Evolutionary conservation across 2,113 vertebrate species (phyloP).

Genomic region (Willisornis vidua): DNA sequence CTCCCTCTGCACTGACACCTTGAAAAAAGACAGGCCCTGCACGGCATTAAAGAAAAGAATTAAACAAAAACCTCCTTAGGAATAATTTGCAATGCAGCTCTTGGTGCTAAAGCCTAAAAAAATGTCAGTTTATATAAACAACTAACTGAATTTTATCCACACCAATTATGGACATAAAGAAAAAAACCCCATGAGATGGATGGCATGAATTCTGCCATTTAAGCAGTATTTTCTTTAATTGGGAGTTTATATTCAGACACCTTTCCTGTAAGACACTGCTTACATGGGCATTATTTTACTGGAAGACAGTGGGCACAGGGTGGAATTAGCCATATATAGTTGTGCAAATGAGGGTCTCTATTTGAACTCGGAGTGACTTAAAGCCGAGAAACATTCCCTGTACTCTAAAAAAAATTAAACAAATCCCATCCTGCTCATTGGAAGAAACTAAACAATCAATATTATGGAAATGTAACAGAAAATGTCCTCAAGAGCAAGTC

Average conservation of each 20-base stretch:
- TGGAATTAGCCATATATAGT: conserved; percentile 74
- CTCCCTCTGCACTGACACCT: conserved; percentile 83
- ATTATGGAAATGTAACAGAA: conserved; percentile 9
- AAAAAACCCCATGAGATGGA: conserved; percentile 37
- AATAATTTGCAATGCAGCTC: conserved; percentile 87
- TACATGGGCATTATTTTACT: conserved; percentile 70
- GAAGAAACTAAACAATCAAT: conserved; percentile 1
- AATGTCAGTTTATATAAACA: conserved; percentile 98
- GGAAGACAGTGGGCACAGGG: conserved; percentile 37
- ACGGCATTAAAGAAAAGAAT: conserved; percentile 86
- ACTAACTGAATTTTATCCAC: conserved; percentile 89
- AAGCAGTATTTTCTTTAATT: conserved; percentile 75
- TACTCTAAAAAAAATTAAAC: background rate
- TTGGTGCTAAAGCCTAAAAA: conserved; percentile 97
- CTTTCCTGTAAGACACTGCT: conserved; percentile 70
- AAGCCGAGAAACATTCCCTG: background rate
- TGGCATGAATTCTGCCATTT: conserved; percentile 63
- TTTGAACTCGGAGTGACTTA: background rate
- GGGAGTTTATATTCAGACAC: conserved; percentile 73
- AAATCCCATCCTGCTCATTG: background rate
- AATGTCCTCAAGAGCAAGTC: conserved; percentile 24
- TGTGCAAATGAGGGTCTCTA: conserved; percentile 10
- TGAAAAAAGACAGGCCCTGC: conserved; percentile 97
- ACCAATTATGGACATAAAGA: conserved; percentile 96
- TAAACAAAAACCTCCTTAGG: conserved; percentile 95